Conservation (phyloP, 2,888 invertebrate genomes). For the Amaurobius ferox region DNA sequence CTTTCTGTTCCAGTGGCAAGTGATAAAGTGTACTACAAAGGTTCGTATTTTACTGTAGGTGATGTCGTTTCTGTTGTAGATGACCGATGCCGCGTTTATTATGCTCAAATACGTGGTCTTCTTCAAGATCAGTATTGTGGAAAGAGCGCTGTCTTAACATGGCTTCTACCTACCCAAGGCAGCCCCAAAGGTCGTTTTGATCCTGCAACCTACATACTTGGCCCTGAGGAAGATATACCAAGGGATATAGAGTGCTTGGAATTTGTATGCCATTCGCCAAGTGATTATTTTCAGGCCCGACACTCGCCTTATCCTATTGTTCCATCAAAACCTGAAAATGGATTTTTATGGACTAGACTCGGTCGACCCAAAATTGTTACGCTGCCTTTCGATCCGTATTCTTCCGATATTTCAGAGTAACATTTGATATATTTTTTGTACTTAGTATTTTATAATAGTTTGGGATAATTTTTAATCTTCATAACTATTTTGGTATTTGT, state of each 20-base stretch:
- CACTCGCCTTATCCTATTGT: constrained; percentile 1
- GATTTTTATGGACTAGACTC: constrained; percentile 47
- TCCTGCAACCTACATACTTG: constrained; percentile 93
- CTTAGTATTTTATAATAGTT: too few relatives aligned
- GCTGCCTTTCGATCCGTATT: constrained; percentile 19
- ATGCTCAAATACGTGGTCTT: constrained; percentile 92
- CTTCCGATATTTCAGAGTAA: constrained; percentile 36
- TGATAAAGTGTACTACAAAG: constrained; percentile 81
- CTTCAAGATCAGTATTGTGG: constrained; percentile 94
- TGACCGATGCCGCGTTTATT: constrained; percentile 86
- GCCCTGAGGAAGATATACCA: constrained; percentile 93
- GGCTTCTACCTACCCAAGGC: constrained; percentile 90
- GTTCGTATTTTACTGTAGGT: constrained; percentile 88
- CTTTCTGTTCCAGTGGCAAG: constrained; percentile 3
- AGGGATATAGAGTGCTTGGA: constrained; percentile 90
- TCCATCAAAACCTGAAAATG: constrained; percentile 5
- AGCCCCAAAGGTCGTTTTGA: constrained; percentile 88
- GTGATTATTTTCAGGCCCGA: constrained; percentile 84
- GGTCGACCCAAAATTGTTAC: constrained; percentile 48
- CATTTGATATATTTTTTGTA: neutral
- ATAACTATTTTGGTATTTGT: too few relatives aligned
- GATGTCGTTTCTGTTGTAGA: constrained; percentile 93
- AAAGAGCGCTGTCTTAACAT: constrained; percentile 94
- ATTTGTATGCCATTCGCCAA: constrained; percentile 95
- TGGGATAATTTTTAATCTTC: too few relatives aligned